phyloP scores from a whole-genome alignment of 2,113 vertebrate genomes.

The Epinephelus moara region DNA sequence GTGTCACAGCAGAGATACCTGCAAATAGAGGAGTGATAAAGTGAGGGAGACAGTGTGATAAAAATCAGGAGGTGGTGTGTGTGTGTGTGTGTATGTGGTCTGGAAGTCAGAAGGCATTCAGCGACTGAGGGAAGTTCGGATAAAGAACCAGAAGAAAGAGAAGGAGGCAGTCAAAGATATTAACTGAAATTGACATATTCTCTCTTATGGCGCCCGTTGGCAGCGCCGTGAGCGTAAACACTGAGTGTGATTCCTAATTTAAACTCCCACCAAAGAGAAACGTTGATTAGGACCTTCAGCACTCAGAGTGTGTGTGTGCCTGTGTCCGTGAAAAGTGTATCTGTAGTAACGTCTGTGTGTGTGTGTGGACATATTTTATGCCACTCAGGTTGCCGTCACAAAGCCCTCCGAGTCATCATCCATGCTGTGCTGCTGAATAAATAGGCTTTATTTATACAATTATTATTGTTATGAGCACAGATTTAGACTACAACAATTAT shows the following conservation, averaged over 20 bases:
- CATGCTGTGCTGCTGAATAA: conserved; percentile 60
- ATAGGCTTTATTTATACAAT: conserved; percentile 63
- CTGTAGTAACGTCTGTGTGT: not conserved
- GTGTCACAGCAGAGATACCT: conserved; percentile 96
- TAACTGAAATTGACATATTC: conserved; percentile 42
- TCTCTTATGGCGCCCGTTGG: not conserved
- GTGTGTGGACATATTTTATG: conserved; percentile 39
- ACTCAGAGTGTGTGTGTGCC: not conserved
- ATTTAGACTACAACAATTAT: conserved; percentile 46
- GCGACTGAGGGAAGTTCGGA: not conserved
- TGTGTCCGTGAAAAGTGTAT: conserved; percentile 4
- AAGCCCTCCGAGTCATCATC: conserved; percentile 56
- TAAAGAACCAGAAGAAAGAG: conserved; percentile 1
- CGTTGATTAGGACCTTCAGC: conserved; percentile 48
- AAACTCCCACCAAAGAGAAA: conserved; percentile 36
- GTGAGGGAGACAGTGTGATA: conserved; percentile 17
- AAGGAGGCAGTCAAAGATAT: conserved; percentile 19
- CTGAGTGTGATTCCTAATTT: conserved; percentile 38
- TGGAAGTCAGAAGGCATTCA: not conserved
- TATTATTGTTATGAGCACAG: conserved; percentile 48
- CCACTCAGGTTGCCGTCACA: conserved; percentile 36
- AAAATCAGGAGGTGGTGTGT: not conserved
- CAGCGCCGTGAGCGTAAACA: conserved; percentile 39
- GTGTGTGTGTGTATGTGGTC: not conserved
- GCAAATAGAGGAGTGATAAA: conserved; percentile 37